Percentiles rank a stretch among this genome's conserved stretches.
These are phyloP conservation scores for Gnatocerus cornutus DNA, from an alignment of 2,888 invertebrate genomes.

Conservation along the genomic window DNA sequence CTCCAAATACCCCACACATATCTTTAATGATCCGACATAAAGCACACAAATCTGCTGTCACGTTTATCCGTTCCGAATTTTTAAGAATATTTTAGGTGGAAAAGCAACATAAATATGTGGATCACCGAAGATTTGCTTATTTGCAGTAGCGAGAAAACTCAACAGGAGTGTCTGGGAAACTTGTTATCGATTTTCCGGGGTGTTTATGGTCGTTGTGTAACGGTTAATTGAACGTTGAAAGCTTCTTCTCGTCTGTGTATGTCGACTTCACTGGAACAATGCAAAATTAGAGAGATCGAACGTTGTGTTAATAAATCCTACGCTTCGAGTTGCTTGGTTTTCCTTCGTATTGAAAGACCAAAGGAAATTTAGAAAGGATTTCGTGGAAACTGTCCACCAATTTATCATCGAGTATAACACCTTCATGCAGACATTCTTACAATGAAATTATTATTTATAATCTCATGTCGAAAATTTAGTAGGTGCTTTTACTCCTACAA, in stretches of 20 bases:
- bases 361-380: too few species aligned
- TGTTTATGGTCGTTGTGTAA: constrained; percentile 35
- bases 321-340: not conserved
- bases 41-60: constrained; percentile 12
- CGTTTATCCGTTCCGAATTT: constrained; percentile 28
- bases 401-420: too few species aligned
- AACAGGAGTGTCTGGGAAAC: constrained; percentile 14
- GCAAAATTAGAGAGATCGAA: constrained; percentile 15
- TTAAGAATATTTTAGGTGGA: constrained; percentile 15
- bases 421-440: too few species aligned
- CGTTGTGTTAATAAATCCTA: not conserved
- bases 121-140: constrained; percentile 9
- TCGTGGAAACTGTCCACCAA: too few species aligned
- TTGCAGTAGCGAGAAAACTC: constrained; percentile 13
- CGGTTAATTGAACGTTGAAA: constrained; percentile 35
- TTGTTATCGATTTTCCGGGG: constrained; percentile 27
- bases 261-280: constrained; percentile 15
- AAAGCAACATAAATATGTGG: constrained; percentile 15
- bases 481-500: too few species aligned
- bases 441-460: too few species aligned
- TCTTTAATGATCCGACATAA: not conserved
- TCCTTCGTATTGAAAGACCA: not conserved
- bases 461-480: too few species aligned
- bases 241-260: constrained; percentile 12
- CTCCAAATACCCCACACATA: constrained; percentile 8